These are phyloP conservation scores for Agriotes lineatus DNA, from an alignment of 2,888 invertebrate species.

Conservation along the genomic window DNA sequence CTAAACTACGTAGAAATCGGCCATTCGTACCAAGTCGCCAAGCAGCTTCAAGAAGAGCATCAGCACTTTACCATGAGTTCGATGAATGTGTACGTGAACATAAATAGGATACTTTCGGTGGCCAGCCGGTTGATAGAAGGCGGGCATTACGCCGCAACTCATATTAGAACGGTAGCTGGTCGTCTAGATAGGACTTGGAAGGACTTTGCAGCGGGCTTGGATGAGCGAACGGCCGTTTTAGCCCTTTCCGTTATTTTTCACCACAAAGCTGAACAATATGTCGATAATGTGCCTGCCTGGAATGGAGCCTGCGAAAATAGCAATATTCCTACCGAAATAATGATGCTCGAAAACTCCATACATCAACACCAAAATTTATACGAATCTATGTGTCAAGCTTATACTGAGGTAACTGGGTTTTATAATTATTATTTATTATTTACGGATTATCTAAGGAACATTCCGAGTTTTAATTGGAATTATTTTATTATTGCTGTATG, in stretches of 20 bases:
- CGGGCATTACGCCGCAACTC: constrained; percentile 88
- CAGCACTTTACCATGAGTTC: constrained; percentile 93
- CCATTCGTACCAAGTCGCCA: constrained; percentile 89
- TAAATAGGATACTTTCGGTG: constrained; percentile 92
- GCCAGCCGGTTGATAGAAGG: constrained; percentile 92
- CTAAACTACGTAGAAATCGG: constrained; percentile 97
- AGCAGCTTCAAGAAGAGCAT: constrained; percentile 94
- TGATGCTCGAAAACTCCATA: constrained; percentile 91
- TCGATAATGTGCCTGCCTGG: constrained; percentile 93
- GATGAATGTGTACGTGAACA: constrained; percentile 94
- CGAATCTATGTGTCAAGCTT: constrained; percentile 96
- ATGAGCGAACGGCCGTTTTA: constrained; percentile 93
- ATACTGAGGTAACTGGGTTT: constrained; percentile 90
- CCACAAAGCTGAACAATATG: constrained; percentile 94
- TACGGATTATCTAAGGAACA: no score
- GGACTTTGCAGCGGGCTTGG: constrained; percentile 88
- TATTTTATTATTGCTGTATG: no score
- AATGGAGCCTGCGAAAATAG: constrained; percentile 87
- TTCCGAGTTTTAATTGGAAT: no score
- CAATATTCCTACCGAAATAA: constrained; percentile 80
- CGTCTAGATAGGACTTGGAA: constrained; percentile 78
- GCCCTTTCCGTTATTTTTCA: constrained; percentile 95
- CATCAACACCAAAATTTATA: constrained; percentile 94
- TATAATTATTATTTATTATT: no score
- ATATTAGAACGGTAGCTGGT: constrained; percentile 70